Percentiles rank a stretch among this genome's conserved stretches.
These are phyloP conservation scores for Macrocentrus cingulum DNA, from an alignment of 1,140 invertebrate genomes.

Conservation along the genomic window DNA sequence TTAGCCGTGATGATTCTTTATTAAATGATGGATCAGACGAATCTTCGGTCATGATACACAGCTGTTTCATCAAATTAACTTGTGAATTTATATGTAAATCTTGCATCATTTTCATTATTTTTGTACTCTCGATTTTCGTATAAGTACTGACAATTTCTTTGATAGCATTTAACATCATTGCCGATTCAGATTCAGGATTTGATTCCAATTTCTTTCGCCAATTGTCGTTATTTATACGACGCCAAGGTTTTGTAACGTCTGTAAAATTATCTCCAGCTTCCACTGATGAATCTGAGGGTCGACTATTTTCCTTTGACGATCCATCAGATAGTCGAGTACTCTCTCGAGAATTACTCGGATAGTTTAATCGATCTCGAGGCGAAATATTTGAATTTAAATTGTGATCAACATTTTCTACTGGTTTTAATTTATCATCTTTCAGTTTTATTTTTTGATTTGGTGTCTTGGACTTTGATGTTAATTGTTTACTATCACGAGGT, in stretches of 20 bases:
- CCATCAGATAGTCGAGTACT: slow-evolving; percentile 38
- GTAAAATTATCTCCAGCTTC: slow-evolving; percentile 26
- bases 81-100: slow-evolving; percentile 47
- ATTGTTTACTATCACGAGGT: neutral
- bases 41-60: slow-evolving; percentile 45
- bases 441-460: neutral
- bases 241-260: slow-evolving; percentile 30
- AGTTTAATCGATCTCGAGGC: slow-evolving; percentile 16
- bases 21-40: slow-evolving; percentile 39
- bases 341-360: slow-evolving; percentile 29
- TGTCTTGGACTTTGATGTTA: neutral
- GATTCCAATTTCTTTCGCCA: slow-evolving; percentile 7
- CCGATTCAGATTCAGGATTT: slow-evolving; percentile 9
- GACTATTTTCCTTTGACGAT: slow-evolving; percentile 49
- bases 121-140: slow-evolving; percentile 42
- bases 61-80: slow-evolving; percentile 43
- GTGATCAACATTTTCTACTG: slow-evolving; percentile 33
- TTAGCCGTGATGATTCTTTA: slow-evolving; percentile 36
- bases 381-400: slow-evolving; percentile 29
- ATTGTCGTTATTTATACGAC: slow-evolving; percentile 18
- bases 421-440: slow-evolving; percentile 36
- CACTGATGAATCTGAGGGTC: slow-evolving; percentile 35
- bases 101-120: slow-evolving; percentile 43
- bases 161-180: slow-evolving; percentile 23
- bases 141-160: slow-evolving; percentile 30